Evolutionary conservation across 2,888 invertebrate genomes (phyloP).

Genomic region (Bombylius discolor): DNA sequence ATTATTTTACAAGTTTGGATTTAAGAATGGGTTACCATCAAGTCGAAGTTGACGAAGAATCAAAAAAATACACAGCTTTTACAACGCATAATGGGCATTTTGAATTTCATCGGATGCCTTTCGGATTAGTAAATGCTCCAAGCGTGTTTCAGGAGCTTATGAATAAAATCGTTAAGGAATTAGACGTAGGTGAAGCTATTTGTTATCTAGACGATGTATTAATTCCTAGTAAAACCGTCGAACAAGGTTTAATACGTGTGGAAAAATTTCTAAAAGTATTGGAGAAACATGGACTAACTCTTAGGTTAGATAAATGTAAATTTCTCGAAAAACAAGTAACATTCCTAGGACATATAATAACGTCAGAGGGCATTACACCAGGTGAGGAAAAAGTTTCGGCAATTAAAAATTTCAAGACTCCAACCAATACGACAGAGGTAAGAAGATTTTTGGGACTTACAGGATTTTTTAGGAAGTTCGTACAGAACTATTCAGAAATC

Average conservation of each 20-base stretch:
- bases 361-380: conserved; percentile 12
- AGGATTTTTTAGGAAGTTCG: no score
- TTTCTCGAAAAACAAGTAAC: conserved; percentile 10
- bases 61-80: conserved; percentile 12
- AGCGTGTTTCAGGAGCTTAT: not conserved
- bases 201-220: conserved; percentile 14
- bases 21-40: conserved; percentile 14
- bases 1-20: conserved; percentile 1
- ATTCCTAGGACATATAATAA: conserved; percentile 11
- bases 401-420: conserved; percentile 11
- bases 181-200: not conserved
- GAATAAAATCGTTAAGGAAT: not conserved
- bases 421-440: conserved; percentile 16
- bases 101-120: no score
- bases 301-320: conserved; percentile 12
- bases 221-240: conserved; percentile 10
- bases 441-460: conserved; percentile 20
- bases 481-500: conserved; percentile 14
- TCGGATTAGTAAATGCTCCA: not conserved
- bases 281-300: not conserved
- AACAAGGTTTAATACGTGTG: not conserved
- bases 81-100: no score
- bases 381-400: conserved; percentile 9
- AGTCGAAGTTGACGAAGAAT: conserved; percentile 10
- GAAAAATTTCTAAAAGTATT: conserved; percentile 1